Evolutionary conservation across 2,888 invertebrate genomes (phyloP).

Genomic region (Idaea biselata): DNA sequence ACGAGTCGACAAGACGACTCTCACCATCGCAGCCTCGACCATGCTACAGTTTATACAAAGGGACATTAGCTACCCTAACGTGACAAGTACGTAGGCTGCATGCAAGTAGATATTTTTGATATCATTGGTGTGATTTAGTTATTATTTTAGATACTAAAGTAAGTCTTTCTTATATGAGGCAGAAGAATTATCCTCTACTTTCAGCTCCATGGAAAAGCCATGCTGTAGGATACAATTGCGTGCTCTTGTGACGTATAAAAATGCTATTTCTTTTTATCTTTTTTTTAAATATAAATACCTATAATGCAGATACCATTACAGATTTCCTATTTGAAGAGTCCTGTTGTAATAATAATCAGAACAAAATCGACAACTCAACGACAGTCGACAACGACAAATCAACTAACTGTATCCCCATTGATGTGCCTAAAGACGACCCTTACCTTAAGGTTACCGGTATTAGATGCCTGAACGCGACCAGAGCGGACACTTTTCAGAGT

Average conservation of each 20-base stretch:
- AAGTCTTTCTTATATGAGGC: slow-evolving; percentile 4
- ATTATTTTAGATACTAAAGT: no score
- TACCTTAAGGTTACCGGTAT: slow-evolving; percentile 63
- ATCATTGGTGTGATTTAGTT: not conserved
- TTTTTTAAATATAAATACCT: no score
- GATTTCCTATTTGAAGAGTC: slow-evolving; percentile 17
- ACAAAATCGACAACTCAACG: slow-evolving; percentile 27
- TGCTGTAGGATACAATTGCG: no score
- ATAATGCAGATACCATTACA: slow-evolving; percentile 30
- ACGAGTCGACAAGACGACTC: slow-evolving; percentile 46
- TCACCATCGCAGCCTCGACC: slow-evolving; percentile 49
- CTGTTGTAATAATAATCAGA: not conserved
- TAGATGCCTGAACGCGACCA: slow-evolving; percentile 61
- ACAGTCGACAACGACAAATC: no score
- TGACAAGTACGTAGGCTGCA: slow-evolving; percentile 42
- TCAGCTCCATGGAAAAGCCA: no score
- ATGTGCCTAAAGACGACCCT: slow-evolving; percentile 57
- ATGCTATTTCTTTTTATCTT: no score
- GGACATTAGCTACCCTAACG: slow-evolving; percentile 54
- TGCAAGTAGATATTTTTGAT: not conserved
- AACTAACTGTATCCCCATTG: slow-evolving; percentile 55
- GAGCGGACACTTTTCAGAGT: slow-evolving; percentile 67
- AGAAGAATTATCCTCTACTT: no score
- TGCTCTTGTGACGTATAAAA: no score
- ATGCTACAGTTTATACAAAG: slow-evolving; percentile 54